These are phyloP conservation scores for Neopipo cinnamomea DNA, from an alignment of 2,113 vertebrate species.

Conservation along the genomic window DNA sequence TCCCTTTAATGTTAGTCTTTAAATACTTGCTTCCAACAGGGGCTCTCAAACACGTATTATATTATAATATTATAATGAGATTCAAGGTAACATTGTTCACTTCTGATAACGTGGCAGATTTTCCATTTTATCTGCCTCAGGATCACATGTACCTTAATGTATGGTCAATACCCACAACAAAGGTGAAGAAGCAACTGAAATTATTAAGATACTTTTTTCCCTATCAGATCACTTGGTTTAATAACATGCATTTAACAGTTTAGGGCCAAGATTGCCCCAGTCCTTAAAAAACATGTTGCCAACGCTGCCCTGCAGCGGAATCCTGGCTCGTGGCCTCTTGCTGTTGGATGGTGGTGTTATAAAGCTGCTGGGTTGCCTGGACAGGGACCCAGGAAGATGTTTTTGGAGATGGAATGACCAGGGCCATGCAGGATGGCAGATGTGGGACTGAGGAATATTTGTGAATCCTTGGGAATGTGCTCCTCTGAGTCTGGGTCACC, in stretches of 20 bases:
- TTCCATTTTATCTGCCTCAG: neutral
- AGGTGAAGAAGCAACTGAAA: neutral
- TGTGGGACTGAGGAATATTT: neutral
- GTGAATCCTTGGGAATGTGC: neutral
- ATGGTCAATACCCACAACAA: neutral
- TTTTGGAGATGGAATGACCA: neutral
- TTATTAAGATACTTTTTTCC: neutral
- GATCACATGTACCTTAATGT: neutral
- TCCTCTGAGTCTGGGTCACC: neutral
- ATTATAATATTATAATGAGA: neutral
- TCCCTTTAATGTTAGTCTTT: slow-evolving; percentile 23
- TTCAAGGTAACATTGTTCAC: neutral
- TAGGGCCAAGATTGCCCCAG: neutral
- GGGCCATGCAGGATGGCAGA: neutral
- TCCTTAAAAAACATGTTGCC: neutral
- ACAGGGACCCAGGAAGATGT: neutral
- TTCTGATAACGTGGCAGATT: neutral
- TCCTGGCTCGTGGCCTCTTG: neutral
- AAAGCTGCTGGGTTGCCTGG: neutral
- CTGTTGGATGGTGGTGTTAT: neutral
- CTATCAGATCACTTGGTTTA: neutral
- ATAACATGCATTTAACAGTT: neutral
- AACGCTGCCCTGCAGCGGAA: neutral
- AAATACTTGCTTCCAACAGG: neutral
- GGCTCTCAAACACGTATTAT: neutral